phyloP scores from a whole-genome alignment of 2,113 vertebrate species.

The Hydrochoerus hydrochaeris region DNA sequence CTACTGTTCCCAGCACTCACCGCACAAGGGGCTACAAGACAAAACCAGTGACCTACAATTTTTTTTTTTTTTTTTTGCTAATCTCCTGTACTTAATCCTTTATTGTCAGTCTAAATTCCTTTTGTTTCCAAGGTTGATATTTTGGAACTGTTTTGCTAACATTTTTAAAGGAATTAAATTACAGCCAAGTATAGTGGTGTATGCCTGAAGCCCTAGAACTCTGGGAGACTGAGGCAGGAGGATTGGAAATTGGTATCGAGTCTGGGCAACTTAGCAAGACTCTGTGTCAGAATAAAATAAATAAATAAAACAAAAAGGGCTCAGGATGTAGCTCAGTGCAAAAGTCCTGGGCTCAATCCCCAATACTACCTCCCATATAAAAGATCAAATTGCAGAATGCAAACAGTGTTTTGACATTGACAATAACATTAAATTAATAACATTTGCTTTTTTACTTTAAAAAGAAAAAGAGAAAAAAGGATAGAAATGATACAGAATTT shows the following conservation, averaged over 20 bases:
- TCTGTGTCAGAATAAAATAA: not conserved
- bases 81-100: not conserved
- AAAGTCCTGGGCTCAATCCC: not conserved
- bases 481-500: no score
- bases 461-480: no score
- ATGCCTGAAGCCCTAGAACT: not conserved
- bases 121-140: not conserved
- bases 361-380: not conserved
- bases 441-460: no score
- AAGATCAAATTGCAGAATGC: not conserved
- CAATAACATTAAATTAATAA: no score
- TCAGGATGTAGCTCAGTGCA: not conserved
- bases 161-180: not conserved
- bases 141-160: constrained; percentile 5
- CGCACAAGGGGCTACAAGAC: not conserved
- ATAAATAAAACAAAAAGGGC: not conserved
- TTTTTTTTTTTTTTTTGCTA: not conserved
- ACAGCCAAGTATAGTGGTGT: not conserved
- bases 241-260: not conserved
- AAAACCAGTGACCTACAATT: not conserved
- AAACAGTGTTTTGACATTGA: not conserved
- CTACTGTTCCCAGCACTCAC: not conserved
- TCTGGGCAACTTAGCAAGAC: not conserved
- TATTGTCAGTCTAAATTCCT: not conserved
- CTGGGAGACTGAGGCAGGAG: not conserved